Evolutionary conservation across 2,797 vertebrate genomes (phyloP), one percentile per base, ranked within the genome.

Genomic region (Chelon labrosus): DNA sequence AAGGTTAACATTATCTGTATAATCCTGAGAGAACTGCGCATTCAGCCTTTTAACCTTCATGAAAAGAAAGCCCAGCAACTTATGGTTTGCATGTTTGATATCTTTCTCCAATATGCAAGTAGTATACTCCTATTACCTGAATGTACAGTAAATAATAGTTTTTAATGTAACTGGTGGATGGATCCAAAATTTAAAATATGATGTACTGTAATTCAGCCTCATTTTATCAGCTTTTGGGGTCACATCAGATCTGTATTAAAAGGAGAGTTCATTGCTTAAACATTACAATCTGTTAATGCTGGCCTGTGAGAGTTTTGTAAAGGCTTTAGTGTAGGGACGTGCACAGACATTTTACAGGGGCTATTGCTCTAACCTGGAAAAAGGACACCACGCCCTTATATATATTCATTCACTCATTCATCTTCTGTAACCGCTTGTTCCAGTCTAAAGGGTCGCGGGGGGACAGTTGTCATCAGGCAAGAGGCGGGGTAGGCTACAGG

Each of bases 251-350:
- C 35, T 51, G 20, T 63, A 55, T 46, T 55, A 73, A 70, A 19
- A 3, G 20, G 22, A 25, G 62, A 65, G 16, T 61, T 42, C 14
- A 59, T 46, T 16, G 10, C 51, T 75, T 63, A 53, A 56, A 50
- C 47, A 70, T 73, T 37, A 65, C 70, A 75, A 54, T 62, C 25
- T 63, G 52, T 70, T 76, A 5, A 31, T 73, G 22, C 50, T 53
- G 56, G 55, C 75, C 54, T 61, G 47, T 22, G 39, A 44, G 49
- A 69, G 55, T 44, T 37, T n/a, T 38, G 52, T 51, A 27, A 73
- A 65, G 49, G 10, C 59, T 64, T 60, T 31, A 31, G 7, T 31
- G 31, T 31, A 22, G 22, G 22, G 22, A 22, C 22, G 22, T 22
- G 22, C 22, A 22, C 22, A 22, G 22, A 22, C 22, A 22, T 22